Base-by-base conservation (phyloP, 1,140 invertebrate genomes). In the Sminthurinus signatus region DNA sequence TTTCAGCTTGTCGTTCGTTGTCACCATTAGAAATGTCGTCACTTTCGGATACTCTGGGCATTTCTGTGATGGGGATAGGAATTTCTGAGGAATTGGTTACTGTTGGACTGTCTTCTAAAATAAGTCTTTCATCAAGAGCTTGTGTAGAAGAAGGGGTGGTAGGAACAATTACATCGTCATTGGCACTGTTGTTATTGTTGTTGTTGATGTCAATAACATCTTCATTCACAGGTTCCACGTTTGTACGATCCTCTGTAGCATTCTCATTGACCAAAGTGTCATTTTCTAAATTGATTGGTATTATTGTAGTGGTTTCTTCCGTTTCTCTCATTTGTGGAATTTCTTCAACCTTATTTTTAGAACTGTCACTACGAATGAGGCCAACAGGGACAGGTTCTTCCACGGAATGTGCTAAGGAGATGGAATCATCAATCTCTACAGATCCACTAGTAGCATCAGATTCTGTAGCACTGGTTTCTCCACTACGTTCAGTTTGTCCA, bases 231-330 rank as follows among this genome's bases (percentile, higher is more conserved):
- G 52, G 39, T 48, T 63, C 61, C 1, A 21, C 39, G n/a, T 56
- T 63, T n/a, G 14, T 19, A 1, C 21, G n/a, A 17, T 69, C 68
- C 51, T 69, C 68, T 15, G 68, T 69, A 1, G 50, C 57, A 51
- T 61, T 64, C 28, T 68, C 60, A 51, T 69, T 69, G 1, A 69
- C 57, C 19, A 57, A 12, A 1, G 64, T 69, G 42, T 69, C 68
- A 44, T 69, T 62, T 2, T 25, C 25, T 27, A 69, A 39, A 48
- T 60, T 66, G 2, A 50, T 25, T 14, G 64, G 60, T 19, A 31
- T 19, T 8, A 31, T 23, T 39, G 63, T 62, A 1, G 64, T 66
- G 0, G n/a, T 39, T 28, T 58, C 60, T 44, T 62, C 67, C 21
- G 17, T 51, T n/a, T 58, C 44, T 21, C 19, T 51, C 15, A 50